A percentile compares a stretch with the other conserved stretches of the same genome.
Conservation (phyloP, 2,888 invertebrate genomes). For the Drosophila dives region DNA sequence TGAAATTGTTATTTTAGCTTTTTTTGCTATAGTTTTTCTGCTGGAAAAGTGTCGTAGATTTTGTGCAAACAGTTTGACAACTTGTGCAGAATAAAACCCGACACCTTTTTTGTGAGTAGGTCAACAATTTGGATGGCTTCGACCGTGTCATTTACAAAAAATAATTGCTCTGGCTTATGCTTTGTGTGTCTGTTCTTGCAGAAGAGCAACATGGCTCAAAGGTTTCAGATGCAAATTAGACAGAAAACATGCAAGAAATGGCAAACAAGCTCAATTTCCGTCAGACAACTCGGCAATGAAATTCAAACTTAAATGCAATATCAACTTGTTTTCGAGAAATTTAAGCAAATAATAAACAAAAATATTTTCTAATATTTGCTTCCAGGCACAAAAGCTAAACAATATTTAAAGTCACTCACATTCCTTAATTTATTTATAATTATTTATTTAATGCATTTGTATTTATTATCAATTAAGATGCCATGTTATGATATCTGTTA, state of each 20-base stretch:
- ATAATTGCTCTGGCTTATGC: slow-evolving; percentile 56
- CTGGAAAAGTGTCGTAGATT: slow-evolving; percentile 14
- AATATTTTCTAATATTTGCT: background rate
- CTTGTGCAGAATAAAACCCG: slow-evolving; percentile 41
- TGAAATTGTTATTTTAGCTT: slow-evolving; percentile 49
- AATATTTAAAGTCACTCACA: no score
- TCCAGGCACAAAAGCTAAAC: no score
- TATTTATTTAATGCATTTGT: background rate
- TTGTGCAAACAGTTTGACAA: slow-evolving; percentile 53
- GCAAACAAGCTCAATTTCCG: slow-evolving; percentile 5
- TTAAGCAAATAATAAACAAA: background rate
- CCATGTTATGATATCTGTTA: no score
- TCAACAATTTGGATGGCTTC: slow-evolving; percentile 55
- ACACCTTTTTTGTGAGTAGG: slow-evolving; percentile 47
- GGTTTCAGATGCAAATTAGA: slow-evolving; percentile 44
- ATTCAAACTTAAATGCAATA: background rate
- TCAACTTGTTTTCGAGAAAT: background rate
- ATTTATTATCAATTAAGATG: background rate
- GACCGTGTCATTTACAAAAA: slow-evolving; percentile 53
- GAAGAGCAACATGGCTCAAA: slow-evolving; percentile 32
- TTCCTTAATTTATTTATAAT: no score
- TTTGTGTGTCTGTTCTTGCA: slow-evolving; percentile 30
- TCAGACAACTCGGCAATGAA: background rate
- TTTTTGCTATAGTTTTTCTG: slow-evolving; percentile 5
- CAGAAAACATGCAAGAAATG: slow-evolving; percentile 12